Percentiles rank a stretch among this genome's conserved stretches.
Evolutionary conservation across 1,140 invertebrate genomes (phyloP).

Genomic region (Aphelenchoides besseyi): DNA sequence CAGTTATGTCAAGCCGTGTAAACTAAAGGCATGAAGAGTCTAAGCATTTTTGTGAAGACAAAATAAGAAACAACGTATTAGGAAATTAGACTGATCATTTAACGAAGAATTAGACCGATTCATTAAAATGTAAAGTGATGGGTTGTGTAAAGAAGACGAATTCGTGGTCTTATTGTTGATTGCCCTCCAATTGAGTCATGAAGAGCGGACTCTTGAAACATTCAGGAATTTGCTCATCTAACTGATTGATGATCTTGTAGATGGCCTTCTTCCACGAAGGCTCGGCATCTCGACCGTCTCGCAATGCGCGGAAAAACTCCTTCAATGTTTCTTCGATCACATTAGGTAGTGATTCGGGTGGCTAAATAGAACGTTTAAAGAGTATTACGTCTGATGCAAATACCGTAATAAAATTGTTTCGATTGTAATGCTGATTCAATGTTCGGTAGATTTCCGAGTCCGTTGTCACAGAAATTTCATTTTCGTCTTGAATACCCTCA

Average conservation of each 20-base stretch:
- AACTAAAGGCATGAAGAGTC: no score
- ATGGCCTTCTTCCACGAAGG: conserved; percentile 99
- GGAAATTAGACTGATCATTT: no score
- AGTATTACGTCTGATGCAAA: not conserved
- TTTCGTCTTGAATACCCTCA: conserved; percentile 85
- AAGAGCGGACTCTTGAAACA: conserved; percentile 99
- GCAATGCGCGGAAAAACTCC: conserved; percentile 96
- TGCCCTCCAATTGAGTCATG: conserved; percentile 84
- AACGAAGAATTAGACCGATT: not conserved
- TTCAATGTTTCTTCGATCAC: conserved; percentile 93
- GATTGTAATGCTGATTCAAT: conserved; percentile 97
- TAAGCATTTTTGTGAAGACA: no score
- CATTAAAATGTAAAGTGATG: not conserved
- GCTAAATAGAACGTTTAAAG: conserved; percentile 68
- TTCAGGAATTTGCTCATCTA: conserved; percentile 96
- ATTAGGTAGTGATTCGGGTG: conserved; percentile 89
- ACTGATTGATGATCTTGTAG: conserved; percentile 97
- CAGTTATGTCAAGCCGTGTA: no score
- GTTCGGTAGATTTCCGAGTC: conserved; percentile 96
- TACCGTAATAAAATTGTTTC: conserved; percentile 99
- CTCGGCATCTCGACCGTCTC: conserved; percentile 88
- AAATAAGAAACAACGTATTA: no score
- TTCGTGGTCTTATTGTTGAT: conserved; percentile 2
- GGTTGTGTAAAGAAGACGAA: not conserved
- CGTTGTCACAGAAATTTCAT: conserved; percentile 84